phyloP scores from a whole-genome alignment of 1,140 invertebrate genomes.

The Oncopodura yosiiana region DNA sequence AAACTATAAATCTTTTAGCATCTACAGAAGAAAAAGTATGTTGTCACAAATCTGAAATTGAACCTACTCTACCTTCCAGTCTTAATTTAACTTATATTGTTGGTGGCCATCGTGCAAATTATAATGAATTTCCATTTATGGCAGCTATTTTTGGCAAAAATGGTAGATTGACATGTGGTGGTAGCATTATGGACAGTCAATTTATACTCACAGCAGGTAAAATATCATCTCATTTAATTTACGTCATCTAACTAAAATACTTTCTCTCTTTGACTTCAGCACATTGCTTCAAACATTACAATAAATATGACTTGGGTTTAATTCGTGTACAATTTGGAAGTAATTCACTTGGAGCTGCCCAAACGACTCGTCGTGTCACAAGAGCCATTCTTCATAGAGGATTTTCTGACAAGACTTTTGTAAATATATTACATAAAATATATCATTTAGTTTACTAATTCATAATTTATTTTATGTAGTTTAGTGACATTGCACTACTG shows the following conservation, averaged over 20 bases:
- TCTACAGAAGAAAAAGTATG: too few relatives aligned
- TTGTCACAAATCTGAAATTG: too few relatives aligned
- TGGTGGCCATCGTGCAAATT: too few relatives aligned
- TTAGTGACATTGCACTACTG: constrained; percentile 1
- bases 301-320: not conserved
- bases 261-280: too few relatives aligned
- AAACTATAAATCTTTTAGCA: too few relatives aligned
- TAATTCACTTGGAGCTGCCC: not conserved
- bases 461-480: not conserved
- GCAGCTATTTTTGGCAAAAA: constrained; percentile 2
- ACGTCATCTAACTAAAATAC: too few relatives aligned
- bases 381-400: constrained; percentile 3
- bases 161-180: constrained; percentile 2
- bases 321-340: constrained; percentile 2
- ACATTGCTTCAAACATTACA: not conserved
- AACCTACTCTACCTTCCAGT: too few relatives aligned
- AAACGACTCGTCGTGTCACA: not conserved
- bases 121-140: too few relatives aligned
- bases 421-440: not conserved
- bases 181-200: not conserved
- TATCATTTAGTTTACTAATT: not conserved
- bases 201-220: not conserved
- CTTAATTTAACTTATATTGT: too few relatives aligned
- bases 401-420: constrained; percentile 4
- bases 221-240: too few relatives aligned